Base-by-base conservation (phyloP, 2,113 vertebrate species). In the Menura novaehollandiae region DNA sequence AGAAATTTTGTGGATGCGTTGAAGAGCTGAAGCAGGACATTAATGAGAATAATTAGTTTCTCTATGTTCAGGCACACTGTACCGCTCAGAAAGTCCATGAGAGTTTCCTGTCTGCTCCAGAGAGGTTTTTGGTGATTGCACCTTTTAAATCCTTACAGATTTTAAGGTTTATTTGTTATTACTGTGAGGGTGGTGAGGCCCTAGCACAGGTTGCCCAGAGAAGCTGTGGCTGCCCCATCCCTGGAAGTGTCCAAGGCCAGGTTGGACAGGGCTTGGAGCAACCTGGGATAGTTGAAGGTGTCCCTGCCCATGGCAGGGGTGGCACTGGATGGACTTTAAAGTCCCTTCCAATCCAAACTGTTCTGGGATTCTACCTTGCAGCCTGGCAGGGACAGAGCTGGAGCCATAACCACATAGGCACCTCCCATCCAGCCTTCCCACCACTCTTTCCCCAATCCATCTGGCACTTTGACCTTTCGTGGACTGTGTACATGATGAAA, bases 401-500 rank as follows among this genome's bases (percentile, higher is more conserved):
- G 27, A 37, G 22, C 56, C 13, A 1, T 4, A 41, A 49, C 47
- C 44, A 10, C 6, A 1, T 2, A 3, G 43, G 9, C 28, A 6
- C 30, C n/a, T 84, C 49, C 79, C 58, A 9, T 7, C 59, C 83
- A 13, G 23, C 71, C 44, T 72, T 49, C 30, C 53, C 62, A 64
- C 27, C 16, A 0, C 22, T 6, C 1, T 7, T 62, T 30, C 41
- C 44, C 30, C 43, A 60, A 0, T 5, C 41, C 9, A 3, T 5
- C 56, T 0, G 0, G 26, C 30, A 24, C 32, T 33, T 26, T 20
- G 2, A 46, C 59, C 44, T 30, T 24, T 28, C 23, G 4, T 0
- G 3, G 7, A 3, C 23, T 30, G 2, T 51, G 72, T 6, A 27
- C 6, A 1, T 1, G 6, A 41, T 46, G 44, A 82, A 78, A 92